phyloP scores from a whole-genome alignment of 2,888 invertebrate species.

The Eretmocerus hayati region DNA sequence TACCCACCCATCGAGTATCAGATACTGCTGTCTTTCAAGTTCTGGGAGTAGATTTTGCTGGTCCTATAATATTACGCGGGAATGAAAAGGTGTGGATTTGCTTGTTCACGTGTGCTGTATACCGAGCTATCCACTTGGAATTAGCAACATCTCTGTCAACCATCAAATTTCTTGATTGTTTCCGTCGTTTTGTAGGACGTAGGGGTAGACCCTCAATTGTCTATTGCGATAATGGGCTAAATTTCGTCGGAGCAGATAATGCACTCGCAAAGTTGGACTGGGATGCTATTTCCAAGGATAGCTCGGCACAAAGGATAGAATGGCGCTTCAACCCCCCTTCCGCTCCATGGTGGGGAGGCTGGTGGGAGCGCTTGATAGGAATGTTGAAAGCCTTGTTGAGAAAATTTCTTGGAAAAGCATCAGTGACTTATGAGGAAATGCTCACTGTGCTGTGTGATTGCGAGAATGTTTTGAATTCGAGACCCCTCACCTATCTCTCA shows the following conservation, averaged over 20 bases:
- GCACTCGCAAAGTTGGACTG: slow-evolving; percentile 23
- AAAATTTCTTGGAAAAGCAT: too few species aligned
- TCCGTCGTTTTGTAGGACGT: not conserved
- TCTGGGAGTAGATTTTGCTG: slow-evolving; percentile 34
- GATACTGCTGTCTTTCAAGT: slow-evolving; percentile 22
- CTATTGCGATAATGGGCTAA: slow-evolving; percentile 6
- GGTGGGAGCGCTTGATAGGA: too few species aligned
- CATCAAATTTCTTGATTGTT: not conserved
- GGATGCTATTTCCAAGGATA: not conserved
- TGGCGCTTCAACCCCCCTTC: slow-evolving; percentile 2
- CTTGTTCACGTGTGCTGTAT: slow-evolving; percentile 42
- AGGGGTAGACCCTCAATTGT: not conserved
- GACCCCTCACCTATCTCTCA: not conserved
- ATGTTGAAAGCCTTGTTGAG: too few species aligned
- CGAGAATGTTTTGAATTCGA: too few species aligned
- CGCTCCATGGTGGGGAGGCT: too few species aligned
- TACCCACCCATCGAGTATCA: too few species aligned
- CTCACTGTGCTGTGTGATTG: not conserved
- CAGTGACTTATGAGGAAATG: too few species aligned
- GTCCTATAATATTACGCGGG: slow-evolving; percentile 32
- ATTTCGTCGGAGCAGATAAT: slow-evolving; percentile 24
- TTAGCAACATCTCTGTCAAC: slow-evolving; percentile 31
- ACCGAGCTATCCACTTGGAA: slow-evolving; percentile 39
- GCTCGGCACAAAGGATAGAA: not conserved
- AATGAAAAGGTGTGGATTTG: slow-evolving; percentile 26